These are phyloP conservation scores for Adoxophyes honmai DNA, from an alignment of 1,140 invertebrate genomes.

Conservation along the genomic window DNA sequence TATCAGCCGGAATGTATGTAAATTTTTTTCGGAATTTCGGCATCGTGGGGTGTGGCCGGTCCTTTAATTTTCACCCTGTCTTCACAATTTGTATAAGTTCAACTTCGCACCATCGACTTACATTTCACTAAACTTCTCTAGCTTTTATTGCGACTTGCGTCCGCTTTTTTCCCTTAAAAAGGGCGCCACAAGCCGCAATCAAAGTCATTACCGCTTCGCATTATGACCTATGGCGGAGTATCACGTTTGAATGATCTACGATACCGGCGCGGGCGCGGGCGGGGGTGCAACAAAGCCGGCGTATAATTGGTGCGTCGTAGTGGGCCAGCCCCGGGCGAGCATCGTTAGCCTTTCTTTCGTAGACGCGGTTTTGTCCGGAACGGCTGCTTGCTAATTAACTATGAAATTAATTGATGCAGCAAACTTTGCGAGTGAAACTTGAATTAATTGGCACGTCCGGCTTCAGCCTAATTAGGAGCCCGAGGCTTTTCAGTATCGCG, in stretches of 20 bases:
- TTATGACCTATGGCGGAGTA: neutral
- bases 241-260: constrained; percentile 11
- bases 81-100: too few relatives aligned
- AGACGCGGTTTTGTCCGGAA: constrained; percentile 65
- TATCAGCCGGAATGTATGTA: too few relatives aligned
- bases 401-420: constrained; percentile 76
- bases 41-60: too few relatives aligned
- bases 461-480: constrained; percentile 75
- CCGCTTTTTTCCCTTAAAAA: too few relatives aligned
- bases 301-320: constrained; percentile 69
- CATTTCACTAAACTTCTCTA: too few relatives aligned
- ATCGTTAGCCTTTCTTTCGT: constrained; percentile 72
- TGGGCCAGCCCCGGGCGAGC: constrained; percentile 49
- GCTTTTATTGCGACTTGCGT: too few relatives aligned
- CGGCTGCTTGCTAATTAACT: constrained; percentile 68
- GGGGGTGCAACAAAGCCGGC: constrained; percentile 53
- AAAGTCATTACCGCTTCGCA: constrained; percentile 1
- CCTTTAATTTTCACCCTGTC: too few relatives aligned
- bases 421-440: constrained; percentile 75
- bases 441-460: constrained; percentile 76
- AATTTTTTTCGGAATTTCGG: too few relatives aligned
- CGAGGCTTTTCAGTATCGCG: constrained; percentile 70
- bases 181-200: too few relatives aligned
- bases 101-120: too few relatives aligned
- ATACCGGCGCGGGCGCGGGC: constrained; percentile 22